A percentile compares a stretch with the other conserved stretches of the same genome.
These are phyloP conservation scores for Caenorhabditis briggsae DNA, from an alignment of 1,140 invertebrate genomes.

Conservation along the genomic window DNA sequence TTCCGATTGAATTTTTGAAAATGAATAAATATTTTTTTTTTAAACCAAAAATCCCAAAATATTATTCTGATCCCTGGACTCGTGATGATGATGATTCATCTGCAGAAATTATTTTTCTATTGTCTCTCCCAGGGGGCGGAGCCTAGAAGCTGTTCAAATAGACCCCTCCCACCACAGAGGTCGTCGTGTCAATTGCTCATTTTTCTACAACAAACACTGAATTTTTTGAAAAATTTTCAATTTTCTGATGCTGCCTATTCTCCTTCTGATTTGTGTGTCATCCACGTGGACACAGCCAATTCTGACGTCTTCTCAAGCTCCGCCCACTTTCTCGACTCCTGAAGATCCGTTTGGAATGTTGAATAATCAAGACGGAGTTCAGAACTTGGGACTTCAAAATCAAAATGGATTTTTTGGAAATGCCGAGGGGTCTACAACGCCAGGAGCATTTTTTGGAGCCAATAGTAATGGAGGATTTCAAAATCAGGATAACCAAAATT, in stretches of 20 bases:
- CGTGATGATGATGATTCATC: too few species aligned
- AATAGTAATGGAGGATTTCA: constrained; percentile 8
- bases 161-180: too few species aligned
- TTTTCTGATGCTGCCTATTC: neutral
- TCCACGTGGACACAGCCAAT: neutral
- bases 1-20: neutral
- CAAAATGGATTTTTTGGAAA: neutral
- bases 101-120: too few species aligned
- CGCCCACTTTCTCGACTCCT: neutral
- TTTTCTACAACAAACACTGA: neutral
- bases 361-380: neutral
- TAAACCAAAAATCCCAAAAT: too few species aligned
- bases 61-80: too few species aligned
- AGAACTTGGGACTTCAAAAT: neutral
- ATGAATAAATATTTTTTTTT: too few species aligned
- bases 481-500: neutral
- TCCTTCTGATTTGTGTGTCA: neutral
- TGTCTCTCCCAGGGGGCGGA: too few species aligned
- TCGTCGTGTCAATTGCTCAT: constrained; percentile 13
- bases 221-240: neutral
- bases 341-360: neutral
- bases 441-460: constrained; percentile 1
- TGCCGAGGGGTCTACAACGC: neutral
- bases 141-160: too few species aligned
- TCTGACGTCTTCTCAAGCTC: neutral